Evolutionary conservation across 1,140 invertebrate species (phyloP), one percentile per base, ranked within the genome.

Genomic region (Aphis gossypii): DNA sequence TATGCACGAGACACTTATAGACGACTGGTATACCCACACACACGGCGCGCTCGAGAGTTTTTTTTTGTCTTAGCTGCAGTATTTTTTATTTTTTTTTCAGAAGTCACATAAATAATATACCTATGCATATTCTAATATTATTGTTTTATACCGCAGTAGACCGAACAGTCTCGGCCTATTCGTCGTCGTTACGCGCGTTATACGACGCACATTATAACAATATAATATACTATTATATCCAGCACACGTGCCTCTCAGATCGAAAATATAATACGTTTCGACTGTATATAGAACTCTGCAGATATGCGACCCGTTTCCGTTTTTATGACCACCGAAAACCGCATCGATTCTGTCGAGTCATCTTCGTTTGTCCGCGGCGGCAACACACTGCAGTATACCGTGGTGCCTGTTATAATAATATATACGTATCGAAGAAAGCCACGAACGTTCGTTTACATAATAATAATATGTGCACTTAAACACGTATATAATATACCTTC

Each of bases 321-420:
- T 90, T 56, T 90, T 90, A 89, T 21, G 48, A 51, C 87, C n/a
- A 21, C 30, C 87, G 51, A 89, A 38, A 54, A 89, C 87, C 87
- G n/a, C 87, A 54, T 54, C 48, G 87, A 21, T 51, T 48, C 46
- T 7, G 30, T 30, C 46, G 87, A 88, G 87, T 88, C 46, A 54
- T 88, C n/a, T n/a, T 38, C 41, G 41, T 46, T 18, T 86, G 60
- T 76, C 60, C 60, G 14, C 60, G 60, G 56, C 56, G 25, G 56
- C 56, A 9, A n/a, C 14, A 14, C 48, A 1, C 56, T 60, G 30
- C 23, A 56, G 7, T 11, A 7, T 38, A 30, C 83, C 14, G 38
- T 7, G n/a, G 82, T 38, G 3, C 46, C 2, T 86, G 30, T 38
- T 41, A 84, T 25, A 60, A 84, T 25, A 60, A 41, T 2, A 18